phyloP scores from a whole-genome alignment of 2,888 invertebrate genomes.

The Thymelicus acteon region DNA sequence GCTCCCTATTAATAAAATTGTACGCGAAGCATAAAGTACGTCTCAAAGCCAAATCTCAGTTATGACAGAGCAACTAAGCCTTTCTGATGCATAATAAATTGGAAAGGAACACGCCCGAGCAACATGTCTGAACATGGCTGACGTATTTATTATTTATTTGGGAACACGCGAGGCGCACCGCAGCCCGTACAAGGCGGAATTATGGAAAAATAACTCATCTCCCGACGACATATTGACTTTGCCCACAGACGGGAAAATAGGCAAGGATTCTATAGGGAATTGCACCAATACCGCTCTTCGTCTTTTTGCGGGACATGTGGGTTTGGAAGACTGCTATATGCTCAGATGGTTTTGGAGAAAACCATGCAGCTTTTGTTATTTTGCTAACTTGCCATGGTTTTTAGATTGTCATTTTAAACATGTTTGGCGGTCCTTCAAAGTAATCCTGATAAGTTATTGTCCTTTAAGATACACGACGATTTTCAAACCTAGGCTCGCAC shows the following conservation, averaged over 20 bases:
- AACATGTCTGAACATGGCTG: conserved; percentile 49
- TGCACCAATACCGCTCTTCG: conserved; percentile 60
- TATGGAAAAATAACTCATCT: conserved; percentile 83
- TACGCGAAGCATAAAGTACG: conserved; percentile 14
- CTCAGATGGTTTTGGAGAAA: conserved; percentile 25
- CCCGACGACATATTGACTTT: conserved; percentile 79
- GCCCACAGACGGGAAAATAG: conserved; percentile 65
- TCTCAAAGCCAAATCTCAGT: conserved; percentile 36
- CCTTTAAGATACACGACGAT: too few relatives aligned
- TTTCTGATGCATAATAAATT: conserved; percentile 62
- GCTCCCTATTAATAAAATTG: conserved; percentile 11
- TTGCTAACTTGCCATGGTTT: background rate
- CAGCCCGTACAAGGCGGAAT: conserved; percentile 55
- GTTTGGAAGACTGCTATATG: conserved; percentile 40
- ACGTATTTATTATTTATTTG: conserved; percentile 84
- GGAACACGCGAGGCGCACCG: conserved; percentile 67
- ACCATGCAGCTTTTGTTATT: background rate
- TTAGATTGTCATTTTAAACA: too few relatives aligned
- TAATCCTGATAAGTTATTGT: too few relatives aligned
- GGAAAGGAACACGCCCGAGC: conserved; percentile 54
- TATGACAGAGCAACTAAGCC: conserved; percentile 49
- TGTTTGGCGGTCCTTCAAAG: too few relatives aligned
- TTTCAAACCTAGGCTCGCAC: too few relatives aligned
- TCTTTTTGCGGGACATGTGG: conserved; percentile 46
- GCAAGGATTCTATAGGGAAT: conserved; percentile 71